phyloP scores from a whole-genome alignment of 1,140 invertebrate species.

The Brachionus plicatilis region DNA sequence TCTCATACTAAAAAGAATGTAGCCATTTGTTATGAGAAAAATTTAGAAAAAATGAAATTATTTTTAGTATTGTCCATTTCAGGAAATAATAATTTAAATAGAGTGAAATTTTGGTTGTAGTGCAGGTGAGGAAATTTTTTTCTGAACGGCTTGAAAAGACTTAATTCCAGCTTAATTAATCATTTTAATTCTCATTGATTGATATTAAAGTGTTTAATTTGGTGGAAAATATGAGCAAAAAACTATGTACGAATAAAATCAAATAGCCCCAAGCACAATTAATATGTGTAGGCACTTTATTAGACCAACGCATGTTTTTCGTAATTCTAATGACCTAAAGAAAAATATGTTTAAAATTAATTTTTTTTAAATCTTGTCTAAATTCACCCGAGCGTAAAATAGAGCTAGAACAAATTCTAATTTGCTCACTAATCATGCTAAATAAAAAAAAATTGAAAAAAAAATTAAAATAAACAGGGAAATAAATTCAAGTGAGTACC shows the following conservation, averaged over 20 bases:
- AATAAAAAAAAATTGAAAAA: not conserved
- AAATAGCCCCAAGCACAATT: not conserved
- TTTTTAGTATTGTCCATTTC: too few relatives aligned
- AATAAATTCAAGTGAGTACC: not conserved
- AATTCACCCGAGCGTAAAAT: not conserved
- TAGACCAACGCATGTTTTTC: conserved; percentile 6
- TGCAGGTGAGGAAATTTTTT: not conserved
- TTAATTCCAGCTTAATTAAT: not conserved
- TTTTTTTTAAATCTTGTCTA: not conserved
- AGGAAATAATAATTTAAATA: too few relatives aligned
- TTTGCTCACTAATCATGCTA: not conserved
- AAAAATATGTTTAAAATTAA: not conserved
- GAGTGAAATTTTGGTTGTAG: not conserved
- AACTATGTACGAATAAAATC: conserved; percentile 19
- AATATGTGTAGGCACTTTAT: conserved; percentile 13
- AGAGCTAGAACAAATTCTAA: not conserved
- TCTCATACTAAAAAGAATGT: too few relatives aligned
- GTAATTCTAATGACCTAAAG: not conserved
- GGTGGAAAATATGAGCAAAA: not conserved
- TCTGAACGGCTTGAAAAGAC: not conserved
- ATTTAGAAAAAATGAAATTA: too few relatives aligned
- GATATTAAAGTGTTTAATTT: not conserved
- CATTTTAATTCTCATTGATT: not conserved
- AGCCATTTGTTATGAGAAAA: too few relatives aligned
- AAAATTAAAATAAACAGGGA: not conserved